Evolutionary conservation across 2,113 vertebrate species (phyloP).

Genomic region (Aspiorhynchus laticeps): DNA sequence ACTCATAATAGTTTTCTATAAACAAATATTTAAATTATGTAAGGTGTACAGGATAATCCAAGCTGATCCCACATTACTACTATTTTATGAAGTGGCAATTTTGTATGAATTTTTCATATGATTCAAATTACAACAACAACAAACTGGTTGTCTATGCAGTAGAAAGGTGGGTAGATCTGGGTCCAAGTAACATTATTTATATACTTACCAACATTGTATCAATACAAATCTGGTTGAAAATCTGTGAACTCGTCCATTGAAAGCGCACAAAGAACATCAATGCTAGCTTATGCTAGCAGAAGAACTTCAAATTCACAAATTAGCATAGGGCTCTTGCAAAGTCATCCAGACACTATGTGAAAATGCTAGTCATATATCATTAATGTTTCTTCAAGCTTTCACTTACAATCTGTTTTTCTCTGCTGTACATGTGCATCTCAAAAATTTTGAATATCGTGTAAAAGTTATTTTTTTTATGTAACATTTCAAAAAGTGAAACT

Average conservation of each 20-base stretch:
- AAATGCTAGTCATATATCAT: too few relatives aligned
- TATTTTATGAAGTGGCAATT: too few relatives aligned
- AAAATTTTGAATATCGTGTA: too few relatives aligned
- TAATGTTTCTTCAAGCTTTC: too few relatives aligned
- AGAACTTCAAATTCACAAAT: not conserved
- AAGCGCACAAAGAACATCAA: not conserved
- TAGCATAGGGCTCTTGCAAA: not conserved
- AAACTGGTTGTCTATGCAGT: too few relatives aligned
- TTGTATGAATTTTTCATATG: too few relatives aligned
- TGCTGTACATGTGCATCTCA: not conserved
- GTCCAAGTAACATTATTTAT: not conserved
- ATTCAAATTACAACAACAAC: too few relatives aligned
- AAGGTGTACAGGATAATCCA: not conserved
- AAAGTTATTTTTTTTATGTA: too few relatives aligned
- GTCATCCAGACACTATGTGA: not conserved
- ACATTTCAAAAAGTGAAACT: too few relatives aligned
- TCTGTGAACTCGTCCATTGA: not conserved
- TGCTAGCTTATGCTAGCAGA: not conserved
- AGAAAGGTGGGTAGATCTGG: too few relatives aligned
- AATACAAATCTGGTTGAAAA: not conserved
- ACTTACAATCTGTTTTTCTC: conserved; percentile 29
- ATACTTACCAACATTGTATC: not conserved
- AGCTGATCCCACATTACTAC: too few relatives aligned
- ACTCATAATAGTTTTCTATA: not conserved
- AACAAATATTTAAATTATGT: not conserved